Base-by-base conservation (phyloP, 2,797 vertebrate genomes). In the Brachymystax lenok region DNA sequence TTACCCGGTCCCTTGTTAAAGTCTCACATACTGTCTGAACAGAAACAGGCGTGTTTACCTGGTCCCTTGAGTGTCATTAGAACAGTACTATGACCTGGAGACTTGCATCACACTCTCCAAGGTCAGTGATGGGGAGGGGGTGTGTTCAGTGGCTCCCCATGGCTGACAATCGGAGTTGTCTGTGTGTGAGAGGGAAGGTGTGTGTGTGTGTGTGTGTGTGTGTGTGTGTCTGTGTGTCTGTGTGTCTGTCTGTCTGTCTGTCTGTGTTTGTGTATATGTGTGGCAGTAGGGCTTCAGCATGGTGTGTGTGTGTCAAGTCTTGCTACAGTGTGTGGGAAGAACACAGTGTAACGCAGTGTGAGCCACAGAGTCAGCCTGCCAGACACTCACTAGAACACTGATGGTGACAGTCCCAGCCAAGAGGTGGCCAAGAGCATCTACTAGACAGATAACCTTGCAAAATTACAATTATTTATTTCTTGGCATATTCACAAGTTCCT, bases 381-480 rank as follows among this genome's bases (percentile, higher is more conserved):
- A 69, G 30, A 40, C 68, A 19, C 30, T 8, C 30, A n/a, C 59
- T n/a, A 16, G 30, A 74, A 51, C 40, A 35, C 73, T 67, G 66
- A 56, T 54, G 4, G 75, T 28, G 19, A 4, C 19, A 54, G 24
- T 13, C 14, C 24, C 54, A 16, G 35, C 68, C 68, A 35, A n/a
- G 67, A 69, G 33, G 67, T 69, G 30, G 30, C 28, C 27, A 19
- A 40, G 35, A 19, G 35, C 17, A 35, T 30, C 33, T 19, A n/a
- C 68, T 8, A n/a, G 17, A 19, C 6, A 6, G 33, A 21, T 40
- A 59, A 40, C 68, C 46, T 69, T 46, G 19, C 19, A 35, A 24
- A 69, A 69, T 69, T 33, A 46, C 68, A 69, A 69, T 69, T 46
- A 40, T 33, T 33, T 68, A 35, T 68, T 40, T 10, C 68, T 40